Evolutionary conservation across 1,140 invertebrate genomes (phyloP), one percentile per base, ranked within the genome.

Genomic region (Chironomus striatipennis): DNA sequence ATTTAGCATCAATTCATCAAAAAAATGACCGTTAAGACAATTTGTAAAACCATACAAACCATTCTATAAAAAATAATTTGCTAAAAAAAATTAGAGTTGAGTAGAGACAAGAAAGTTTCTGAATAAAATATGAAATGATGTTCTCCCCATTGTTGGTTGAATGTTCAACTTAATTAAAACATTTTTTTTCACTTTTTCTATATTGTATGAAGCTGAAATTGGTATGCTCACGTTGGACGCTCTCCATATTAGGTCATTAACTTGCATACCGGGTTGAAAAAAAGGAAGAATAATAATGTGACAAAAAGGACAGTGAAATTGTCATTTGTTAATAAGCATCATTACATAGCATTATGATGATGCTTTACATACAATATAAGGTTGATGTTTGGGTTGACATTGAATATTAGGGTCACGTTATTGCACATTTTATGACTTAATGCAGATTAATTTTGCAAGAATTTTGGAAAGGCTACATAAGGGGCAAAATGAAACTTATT

Each of bases 51-150:
- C 24, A 2, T 34, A 1, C 1, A 34, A 34, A 1, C 24, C 24
- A 2, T 34, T 34, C 24, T 2, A 34, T 5, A 1, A 2, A 5
- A 34, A 34, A 34, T 34, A 34, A 34, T 34, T 34, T 34, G 24
- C 24, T 34, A 34, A 34, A 2, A 34, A n/a, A 34, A 34, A 34
- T 34, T 34, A 57, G 47, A n/a, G 47, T 57, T 57, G n/a, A 15
- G n/a, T 12, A n/a, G 12, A 57, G 47, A 57, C 12, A 57, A 8
- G 15, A 57, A 57, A n/a, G 12, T 12, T n/a, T 57, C 12, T 57
- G 47, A 57, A 57, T 57, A 57, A 57, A 57, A 57, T 57, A 57
- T 57, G 47, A 57, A 57, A 57, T 15, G 47, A 57, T 57, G 47
- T 15, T 57, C 47, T 57, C 47, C 24, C 24, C 24, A 34, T 34